Evolutionary conservation across 2,888 invertebrate genomes (phyloP), one percentile per base, ranked within the genome.

Genomic region (Heliconius aoede): DNA sequence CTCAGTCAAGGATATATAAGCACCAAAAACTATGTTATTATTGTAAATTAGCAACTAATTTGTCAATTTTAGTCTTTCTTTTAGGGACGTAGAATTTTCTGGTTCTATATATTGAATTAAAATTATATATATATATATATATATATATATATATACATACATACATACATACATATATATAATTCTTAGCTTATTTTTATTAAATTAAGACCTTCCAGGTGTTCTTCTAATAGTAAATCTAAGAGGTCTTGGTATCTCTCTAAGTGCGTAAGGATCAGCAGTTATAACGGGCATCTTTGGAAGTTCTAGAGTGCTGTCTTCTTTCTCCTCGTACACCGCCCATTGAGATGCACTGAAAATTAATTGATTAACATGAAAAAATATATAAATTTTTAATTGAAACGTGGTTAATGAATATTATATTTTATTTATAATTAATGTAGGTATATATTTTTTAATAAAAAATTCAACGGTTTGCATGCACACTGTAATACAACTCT

Each of bases 271-370:
- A 0, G 94, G 95, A 76, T 95, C 95, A 4, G 84, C 83, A 62
- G 88, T 88, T 72, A 93, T 86, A 0, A 85, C 69, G 0, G 95
- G 94, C 89, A 92, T 94, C n/a, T 81, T 84, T 67, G 88, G 89
- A 9, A 86, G 77, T 4, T 82, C 83, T 30, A 91, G 91, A 0
- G 87, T 84, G 18, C 91, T 81, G n/a, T 91, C 88, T 13, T 85
- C 84, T 58, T 91, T 88, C 80, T 95, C 95, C 4, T 94, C 94
- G 80, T 93, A 95, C 18, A 91, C 87, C 15, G 92, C 93, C 95
- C 95, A 95, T 79, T 89, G 90, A 0, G 91, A 88, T 40, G 94
- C 92, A 86, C 95, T 95, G 89, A 61, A 89, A 88, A 24, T 18
- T 68, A 24, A 64, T 13, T 11, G 64, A 64, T 46, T 46, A 2